A percentile compares a stretch with the other conserved stretches of the same genome.
phyloP scores from a whole-genome alignment of 2,888 invertebrate genomes.

The Callyntrura sp. region DNA sequence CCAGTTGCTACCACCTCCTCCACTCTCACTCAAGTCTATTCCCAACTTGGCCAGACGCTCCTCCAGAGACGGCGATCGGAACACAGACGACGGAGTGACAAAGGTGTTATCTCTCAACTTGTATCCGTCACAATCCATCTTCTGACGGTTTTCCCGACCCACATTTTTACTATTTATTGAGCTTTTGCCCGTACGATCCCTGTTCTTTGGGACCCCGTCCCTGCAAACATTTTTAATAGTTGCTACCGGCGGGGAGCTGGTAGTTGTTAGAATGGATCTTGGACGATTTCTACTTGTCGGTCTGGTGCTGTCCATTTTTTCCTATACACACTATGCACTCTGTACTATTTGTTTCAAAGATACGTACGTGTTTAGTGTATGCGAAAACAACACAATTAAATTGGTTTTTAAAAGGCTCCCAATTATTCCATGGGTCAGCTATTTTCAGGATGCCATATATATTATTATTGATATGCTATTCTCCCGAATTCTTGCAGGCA shows the following conservation, averaged over 20 bases:
- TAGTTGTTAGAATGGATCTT: neutral
- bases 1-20: neutral
- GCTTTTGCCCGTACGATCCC: neutral
- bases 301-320: neutral
- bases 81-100: neutral
- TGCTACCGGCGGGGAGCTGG: neutral
- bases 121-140: too few relatives aligned
- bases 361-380: too few relatives aligned
- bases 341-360: too few relatives aligned
- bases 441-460: too few relatives aligned
- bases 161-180: too few relatives aligned
- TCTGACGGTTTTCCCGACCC: too few relatives aligned
- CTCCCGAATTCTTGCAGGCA: too few relatives aligned
- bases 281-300: neutral
- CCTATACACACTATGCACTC: neutral
- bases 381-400: too few relatives aligned
- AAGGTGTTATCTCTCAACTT: neutral
- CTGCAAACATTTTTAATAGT: too few relatives aligned
- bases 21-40: conserved; percentile 7
- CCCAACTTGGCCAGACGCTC: conserved; percentile 37
- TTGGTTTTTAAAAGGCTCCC: too few relatives aligned
- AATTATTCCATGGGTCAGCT: too few relatives aligned
- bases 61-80: conserved; percentile 33
- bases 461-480: too few relatives aligned
- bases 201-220: neutral